Evolutionary conservation across 1,140 invertebrate genomes (phyloP), one percentile per base, ranked within the genome.

Genomic region (Cylas formicarius): DNA sequence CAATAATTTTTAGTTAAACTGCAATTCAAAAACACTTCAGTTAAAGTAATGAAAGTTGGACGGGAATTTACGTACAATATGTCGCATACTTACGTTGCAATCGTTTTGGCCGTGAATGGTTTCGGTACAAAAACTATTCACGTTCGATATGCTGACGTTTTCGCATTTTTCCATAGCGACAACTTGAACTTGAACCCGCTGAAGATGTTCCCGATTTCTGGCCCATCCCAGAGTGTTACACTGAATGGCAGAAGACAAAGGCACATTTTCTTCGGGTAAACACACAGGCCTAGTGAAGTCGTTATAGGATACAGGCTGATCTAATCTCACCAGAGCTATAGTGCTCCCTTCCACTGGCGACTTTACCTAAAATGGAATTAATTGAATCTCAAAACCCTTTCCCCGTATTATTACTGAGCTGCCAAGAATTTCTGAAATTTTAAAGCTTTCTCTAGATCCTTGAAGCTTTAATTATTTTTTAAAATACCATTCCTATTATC

Each of bases 291-390:
- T 71, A 2, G 90, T 80, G 57, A 88, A 88, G 61, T 90, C 87
- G 0, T 85, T 85, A 50, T 82, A 79, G 23, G 69, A 72, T 0
- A 90, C 72, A 0, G 84, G 76, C 42, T 81, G 76, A 45, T 87
- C 84, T 26, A 92, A 65, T 56, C 88, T 85, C 5, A 91, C 72
- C 20, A 93, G 63, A 1, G 86, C 86, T 1, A 89, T 72, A 26
- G 83, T 84, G 48, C 85, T 90, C 7, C 88, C 88, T 67, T 90
- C 86, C 0, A 91, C 83, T 0, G 88, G 87, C 1, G 86, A 90
- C 53, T 90, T 88, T 2, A 48, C 38, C 46, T 48, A 11, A 11
- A 26, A 33, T 29, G 19, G 29, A 0, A n/a, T n/a, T n/a, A n/a
- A n/a, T n/a, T n/a, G n/a, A n/a, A n/a, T n/a, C n/a, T n/a, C n/a